Percentiles rank a stretch among this genome's conserved stretches.
phyloP scores from a whole-genome alignment of 92 coral and sea anemone genomes.

The Muricea muricata region DNA sequence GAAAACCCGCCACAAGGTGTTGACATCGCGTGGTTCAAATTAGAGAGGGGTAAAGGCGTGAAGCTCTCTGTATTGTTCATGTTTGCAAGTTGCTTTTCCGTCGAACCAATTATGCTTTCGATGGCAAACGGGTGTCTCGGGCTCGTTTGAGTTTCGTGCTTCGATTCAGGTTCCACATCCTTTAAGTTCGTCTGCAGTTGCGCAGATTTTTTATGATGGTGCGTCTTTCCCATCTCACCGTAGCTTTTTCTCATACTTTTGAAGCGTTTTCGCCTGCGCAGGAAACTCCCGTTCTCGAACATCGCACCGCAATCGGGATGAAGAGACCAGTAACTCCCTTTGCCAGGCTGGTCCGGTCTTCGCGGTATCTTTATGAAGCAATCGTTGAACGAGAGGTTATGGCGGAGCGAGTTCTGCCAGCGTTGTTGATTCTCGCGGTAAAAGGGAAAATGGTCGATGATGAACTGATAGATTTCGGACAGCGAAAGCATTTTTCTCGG shows the following conservation, averaged over 20 bases:
- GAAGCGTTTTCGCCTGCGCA: constrained; percentile 43
- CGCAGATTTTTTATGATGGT: not conserved
- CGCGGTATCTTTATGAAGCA: constrained; percentile 43
- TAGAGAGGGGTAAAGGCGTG: not conserved
- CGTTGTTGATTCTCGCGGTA: constrained; percentile 50
- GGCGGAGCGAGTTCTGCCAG: constrained; percentile 41
- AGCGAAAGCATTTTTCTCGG: constrained; percentile 35
- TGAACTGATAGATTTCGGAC: constrained; percentile 43
- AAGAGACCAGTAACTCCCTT: constrained; percentile 45
- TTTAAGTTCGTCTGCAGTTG: constrained; percentile 6
- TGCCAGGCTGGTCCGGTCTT: constrained; percentile 45
- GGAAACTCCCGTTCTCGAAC: constrained; percentile 44
- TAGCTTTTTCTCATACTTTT: constrained; percentile 20
- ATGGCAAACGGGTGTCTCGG: constrained; percentile 88
- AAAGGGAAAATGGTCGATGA: constrained; percentile 41
- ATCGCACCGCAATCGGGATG: constrained; percentile 47
- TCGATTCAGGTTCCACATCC: constrained; percentile 3
- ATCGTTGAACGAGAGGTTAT: constrained; percentile 45
- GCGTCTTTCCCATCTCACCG: not conserved
- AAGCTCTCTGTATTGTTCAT: constrained; percentile 4
- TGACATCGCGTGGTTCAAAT: not conserved
- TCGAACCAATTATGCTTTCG: constrained; percentile 86
- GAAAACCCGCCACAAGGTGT: constrained; percentile 38
- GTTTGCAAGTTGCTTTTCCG: constrained; percentile 15
- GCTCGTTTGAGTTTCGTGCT: constrained; percentile 3